Evolutionary conservation across 2,797 vertebrate species (phyloP), one percentile per base, ranked within the genome.

Genomic region (Aphelocoma californica): DNA sequence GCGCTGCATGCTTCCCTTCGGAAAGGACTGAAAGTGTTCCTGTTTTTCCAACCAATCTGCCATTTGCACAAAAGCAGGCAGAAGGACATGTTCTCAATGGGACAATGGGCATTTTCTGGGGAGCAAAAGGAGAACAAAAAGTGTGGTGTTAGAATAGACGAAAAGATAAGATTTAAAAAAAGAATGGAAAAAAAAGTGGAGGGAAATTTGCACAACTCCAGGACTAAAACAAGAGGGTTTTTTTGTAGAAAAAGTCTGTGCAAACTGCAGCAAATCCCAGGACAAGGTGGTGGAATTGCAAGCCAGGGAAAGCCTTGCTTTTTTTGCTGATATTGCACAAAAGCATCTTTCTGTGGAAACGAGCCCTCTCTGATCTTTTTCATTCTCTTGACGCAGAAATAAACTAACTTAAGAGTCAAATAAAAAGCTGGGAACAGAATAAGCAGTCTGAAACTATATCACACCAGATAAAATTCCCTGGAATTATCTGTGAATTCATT

Each of bases 401-500:
- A 94, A 95, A 92, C 75, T n/a, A 87, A 94, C 58, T 86, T 94
- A 64, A 71, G 47, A 86, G 51, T 82, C 86, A 89, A 83, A 92
- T 91, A 94, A 94, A 95, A 97, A 92, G 48, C 77, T 75, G 82
- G 85, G 77, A 95, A 97, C 91, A 93, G 72, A 87, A 71, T 50
- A 74, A 84, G 86, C 60, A 66, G 83, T 92, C 96, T 96, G 85
- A 93, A 96, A 83, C 71, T 87, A 10, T 86, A 80, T 90, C 81
- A 78, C 86, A 95, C 86, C 69, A 53, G 93, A 95, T 95, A 95
- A 95, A 93, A 91, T 92, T 93, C 72, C 79, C 81, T 34, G 51
- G 73, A 95, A 95, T 86, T 90, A 92, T 89, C 92, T 93, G 89
- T 62, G 91, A 96, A 96, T 96, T 92, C 81, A 81, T 40, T 93